Evolutionary conservation across 2,113 vertebrate genomes (phyloP).

Genomic region (Corynorhinus townsendii): DNA sequence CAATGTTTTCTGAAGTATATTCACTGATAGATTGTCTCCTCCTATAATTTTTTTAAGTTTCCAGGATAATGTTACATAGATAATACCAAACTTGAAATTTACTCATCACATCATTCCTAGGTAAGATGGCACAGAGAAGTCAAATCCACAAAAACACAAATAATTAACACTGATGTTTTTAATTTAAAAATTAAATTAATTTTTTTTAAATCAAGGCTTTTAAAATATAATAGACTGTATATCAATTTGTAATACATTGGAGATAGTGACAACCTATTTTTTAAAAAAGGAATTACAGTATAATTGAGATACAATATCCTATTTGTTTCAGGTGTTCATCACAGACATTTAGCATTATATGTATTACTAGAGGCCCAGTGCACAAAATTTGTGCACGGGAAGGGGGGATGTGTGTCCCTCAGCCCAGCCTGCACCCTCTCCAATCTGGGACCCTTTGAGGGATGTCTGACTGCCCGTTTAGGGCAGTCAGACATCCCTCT

Average conservation of each 20-base stretch:
- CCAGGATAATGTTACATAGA: background rate
- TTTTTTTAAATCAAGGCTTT: background rate
- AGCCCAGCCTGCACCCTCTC: too few species aligned
- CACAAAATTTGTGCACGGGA: too few species aligned
- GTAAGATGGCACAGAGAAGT: background rate
- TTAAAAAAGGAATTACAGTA: background rate
- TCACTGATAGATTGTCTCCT: background rate
- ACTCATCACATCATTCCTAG: background rate
- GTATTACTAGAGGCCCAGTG: too few species aligned
- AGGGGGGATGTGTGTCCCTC: too few species aligned
- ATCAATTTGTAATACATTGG: background rate
- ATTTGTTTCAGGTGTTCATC: background rate
- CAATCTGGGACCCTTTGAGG: too few species aligned
- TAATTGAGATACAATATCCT: background rate
- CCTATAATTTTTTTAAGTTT: background rate
- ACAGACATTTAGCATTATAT: background rate
- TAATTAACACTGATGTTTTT: background rate
- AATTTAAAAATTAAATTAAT: background rate
- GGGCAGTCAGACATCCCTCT: too few species aligned
- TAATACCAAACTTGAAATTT: background rate
- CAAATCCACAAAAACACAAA: background rate
- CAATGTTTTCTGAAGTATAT: background rate
- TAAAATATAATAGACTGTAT: background rate
- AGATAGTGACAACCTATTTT: background rate
- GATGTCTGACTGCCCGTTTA: too few species aligned